Base-by-base conservation (phyloP, 2,888 invertebrate species). In the Anodontia alba region DNA sequence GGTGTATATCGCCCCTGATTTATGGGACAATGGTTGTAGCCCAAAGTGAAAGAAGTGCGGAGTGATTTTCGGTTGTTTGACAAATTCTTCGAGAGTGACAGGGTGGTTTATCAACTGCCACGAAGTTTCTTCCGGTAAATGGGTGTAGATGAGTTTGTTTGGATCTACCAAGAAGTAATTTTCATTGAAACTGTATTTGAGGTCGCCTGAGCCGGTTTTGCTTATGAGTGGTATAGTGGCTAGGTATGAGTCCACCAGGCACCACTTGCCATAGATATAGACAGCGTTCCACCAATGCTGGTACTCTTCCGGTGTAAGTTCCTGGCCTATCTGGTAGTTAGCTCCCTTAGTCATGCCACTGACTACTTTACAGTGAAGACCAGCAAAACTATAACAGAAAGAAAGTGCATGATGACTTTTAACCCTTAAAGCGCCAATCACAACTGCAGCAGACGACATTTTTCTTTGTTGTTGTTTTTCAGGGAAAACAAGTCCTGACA, bases 271-370 rank as follows among this genome's bases (percentile, higher is more conserved):
- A 66, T 88, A 83, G 20, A 89, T 75, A 36, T 81, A 80, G 15
- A 89, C 85, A 43, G 83, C 87, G 73, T 89, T 89, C 89, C 89
- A 89, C 75, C 88, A 88, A 71, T 89, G 89, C 33, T 88, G 88
- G 73, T 84, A 87, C 20, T 88, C 88, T 38, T 88, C 88, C 0
- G 86, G 81, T 3, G 78, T 82, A 68, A 89, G 80, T 3, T 79
- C 76, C 43, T 87, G 83, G 12, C 89, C 89, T 1, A 88, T 88
- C 70, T 87, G 81, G 77, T 87, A 87, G 78, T 85, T 88, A 20
- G 87, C 84, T 26, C 89, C 89, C 71, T 89, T 89, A 0, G 86
- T 87, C 33, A 88, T 73, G 0, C 89, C 89, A 0, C 82, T 84
- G 20, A 89, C 84, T 5, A 89, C 83, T 54, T 84, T 83, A 51